Conservation (phyloP, 2,797 vertebrate species). For the Neosalanx taihuensis region DNA sequence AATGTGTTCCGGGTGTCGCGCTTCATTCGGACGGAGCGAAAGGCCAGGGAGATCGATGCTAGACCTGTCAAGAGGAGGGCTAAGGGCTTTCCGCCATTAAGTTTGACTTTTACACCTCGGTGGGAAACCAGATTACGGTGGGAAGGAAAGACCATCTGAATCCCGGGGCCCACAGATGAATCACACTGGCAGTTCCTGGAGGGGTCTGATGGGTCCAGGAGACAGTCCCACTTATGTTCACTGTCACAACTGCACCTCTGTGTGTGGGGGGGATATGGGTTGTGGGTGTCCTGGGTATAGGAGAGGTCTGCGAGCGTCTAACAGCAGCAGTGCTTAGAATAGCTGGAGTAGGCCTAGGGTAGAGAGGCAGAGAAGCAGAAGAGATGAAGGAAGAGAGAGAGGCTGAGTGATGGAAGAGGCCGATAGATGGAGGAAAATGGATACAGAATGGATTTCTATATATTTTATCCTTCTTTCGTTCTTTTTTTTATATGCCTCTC, state of each 20-base stretch:
- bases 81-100: conserved; percentile 43
- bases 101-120: conserved; percentile 49
- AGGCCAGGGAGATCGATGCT: conserved; percentile 43
- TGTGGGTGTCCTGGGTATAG: no score
- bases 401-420: neutral
- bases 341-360: neutral
- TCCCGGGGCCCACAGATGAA: conserved; percentile 41
- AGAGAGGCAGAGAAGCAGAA: neutral
- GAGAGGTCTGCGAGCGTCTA: no score
- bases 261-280: no score
- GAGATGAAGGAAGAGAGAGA: neutral
- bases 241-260: no score
- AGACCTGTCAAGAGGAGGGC: conserved; percentile 20
- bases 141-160: conserved; percentile 25
- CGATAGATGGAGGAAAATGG: neutral
- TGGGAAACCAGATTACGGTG: conserved; percentile 44
- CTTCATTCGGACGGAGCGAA: conserved; percentile 10
- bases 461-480: no score
- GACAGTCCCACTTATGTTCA: no score
- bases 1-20: conserved; percentile 12
- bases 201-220: neutral
- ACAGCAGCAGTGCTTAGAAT: neutral
- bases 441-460: conserved; percentile 4
- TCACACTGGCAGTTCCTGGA: conserved; percentile 6
- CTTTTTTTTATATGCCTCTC: neutral